Evolutionary conservation across 2,113 vertebrate genomes (phyloP), one percentile per base, ranked within the genome.

Genomic region (Balaeniceps rex): DNA sequence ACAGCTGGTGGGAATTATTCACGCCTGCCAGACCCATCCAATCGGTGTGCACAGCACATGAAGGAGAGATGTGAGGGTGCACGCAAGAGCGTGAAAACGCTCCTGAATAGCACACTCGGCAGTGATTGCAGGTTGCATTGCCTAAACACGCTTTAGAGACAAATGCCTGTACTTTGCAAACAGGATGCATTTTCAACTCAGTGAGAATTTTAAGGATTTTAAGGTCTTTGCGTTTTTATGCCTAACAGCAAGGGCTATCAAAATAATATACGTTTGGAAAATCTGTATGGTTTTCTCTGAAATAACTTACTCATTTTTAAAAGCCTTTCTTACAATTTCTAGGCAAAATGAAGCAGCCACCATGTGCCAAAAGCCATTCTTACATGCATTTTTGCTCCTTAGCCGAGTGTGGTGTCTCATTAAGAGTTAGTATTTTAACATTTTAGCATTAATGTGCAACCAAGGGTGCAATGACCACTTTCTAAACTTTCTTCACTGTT

Each of bases 41-140:
- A 7, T 6, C 51, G 18, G 17, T 57, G 40, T 61, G 36, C 31
- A 46, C 13, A 84, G 36, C 28, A 38, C 28, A 10, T 2, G 16
- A 42, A 49, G 42, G 34, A 12, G 28, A 71, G 24, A 28, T 40
- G 33, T n/a, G 49, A 77, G 60, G 6, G 29, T 1, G 2, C n/a
- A 66, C 2, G 2, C 1, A 2, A 12, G 21, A 69, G 33, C 7
- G 22, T 9, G 42, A 63, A 54, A 72, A 61, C 0, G 0, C 19
- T 83, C 17, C 23, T 58, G 26, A 74, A 58, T 22, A 66, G 26
- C 29, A 66, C 14, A 3, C 31, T 47, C n/a, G 16, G 24, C 29
- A 75, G 22, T 21, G 52, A 22, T 21, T 58, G 40, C 26, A 57
- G 28, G 24, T 47, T 33, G 13, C 11, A 31, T 13, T 65, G 26